Conservation (phyloP, 2,797 vertebrate species). For the Eremophila alpestris region DNA sequence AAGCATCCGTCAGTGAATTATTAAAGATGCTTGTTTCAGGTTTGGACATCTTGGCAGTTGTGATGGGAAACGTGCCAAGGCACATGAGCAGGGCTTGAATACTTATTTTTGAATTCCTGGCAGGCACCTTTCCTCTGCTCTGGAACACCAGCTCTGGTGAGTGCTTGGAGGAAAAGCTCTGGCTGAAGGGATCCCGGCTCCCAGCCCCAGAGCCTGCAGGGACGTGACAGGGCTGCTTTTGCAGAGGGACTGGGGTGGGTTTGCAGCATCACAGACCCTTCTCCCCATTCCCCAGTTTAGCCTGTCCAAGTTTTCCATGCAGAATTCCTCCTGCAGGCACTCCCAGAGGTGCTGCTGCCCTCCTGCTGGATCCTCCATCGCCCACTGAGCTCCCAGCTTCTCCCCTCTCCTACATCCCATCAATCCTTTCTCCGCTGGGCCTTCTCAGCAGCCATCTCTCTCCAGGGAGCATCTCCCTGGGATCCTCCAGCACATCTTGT, state of each 20-base stretch:
- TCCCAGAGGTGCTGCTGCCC: not conserved
- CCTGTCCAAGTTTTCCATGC: not conserved
- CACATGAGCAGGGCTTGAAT: constrained; percentile 13
- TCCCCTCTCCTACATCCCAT: not conserved
- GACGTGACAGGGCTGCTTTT: not conserved
- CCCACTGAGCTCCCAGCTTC: not conserved
- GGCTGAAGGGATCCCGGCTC: not conserved
- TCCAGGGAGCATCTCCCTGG: not conserved
- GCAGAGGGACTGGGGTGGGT: not conserved
- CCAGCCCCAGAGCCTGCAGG: not conserved
- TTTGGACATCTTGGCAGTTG: constrained; percentile 69
- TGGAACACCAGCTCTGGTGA: not conserved
- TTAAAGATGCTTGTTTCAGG: constrained; percentile 67
- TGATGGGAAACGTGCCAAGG: constrained; percentile 53
- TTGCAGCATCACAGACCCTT: not conserved
- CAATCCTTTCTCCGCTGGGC: not conserved
- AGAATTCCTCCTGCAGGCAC: not conserved
- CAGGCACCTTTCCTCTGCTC: constrained; percentile 46
- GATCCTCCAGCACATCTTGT: not conserved
- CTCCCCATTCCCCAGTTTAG: not conserved
- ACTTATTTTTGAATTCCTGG: constrained; percentile 52
- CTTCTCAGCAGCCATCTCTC: not conserved
- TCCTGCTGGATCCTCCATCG: not conserved
- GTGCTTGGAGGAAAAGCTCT: constrained; percentile 37
- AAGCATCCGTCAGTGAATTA: constrained; percentile 59